phyloP scores from a whole-genome alignment of 2,113 vertebrate genomes.

The Osmerus mordax region DNA sequence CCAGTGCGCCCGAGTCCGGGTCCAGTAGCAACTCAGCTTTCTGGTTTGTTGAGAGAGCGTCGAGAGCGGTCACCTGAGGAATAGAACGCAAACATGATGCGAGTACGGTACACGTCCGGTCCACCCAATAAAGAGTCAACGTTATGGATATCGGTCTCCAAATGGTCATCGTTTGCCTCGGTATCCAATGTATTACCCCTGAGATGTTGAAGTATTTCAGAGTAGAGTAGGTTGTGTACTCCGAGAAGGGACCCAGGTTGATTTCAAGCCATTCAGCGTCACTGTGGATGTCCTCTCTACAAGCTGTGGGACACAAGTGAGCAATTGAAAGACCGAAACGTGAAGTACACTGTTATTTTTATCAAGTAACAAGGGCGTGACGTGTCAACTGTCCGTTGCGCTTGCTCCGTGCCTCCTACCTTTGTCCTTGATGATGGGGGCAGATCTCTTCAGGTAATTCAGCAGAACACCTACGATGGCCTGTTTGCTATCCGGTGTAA shows the following conservation, averaged over 20 bases:
- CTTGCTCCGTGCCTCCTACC: slow-evolving; percentile 7
- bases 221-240: not conserved
- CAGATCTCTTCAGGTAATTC: slow-evolving; percentile 16
- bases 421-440: not conserved
- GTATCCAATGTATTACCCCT: slow-evolving; percentile 13
- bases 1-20: slow-evolving; percentile 15
- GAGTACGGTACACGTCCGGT: not conserved
- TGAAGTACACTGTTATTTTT: not conserved
- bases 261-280: slow-evolving; percentile 5
- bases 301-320: not conserved
- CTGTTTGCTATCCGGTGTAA: not conserved
- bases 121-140: too few relatives aligned
- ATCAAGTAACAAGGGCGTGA: not conserved
- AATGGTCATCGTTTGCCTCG: not conserved
- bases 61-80: slow-evolving; percentile 8
- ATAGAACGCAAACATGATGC: too few relatives aligned
- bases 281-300: not conserved
- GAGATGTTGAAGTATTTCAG: slow-evolving; percentile 29
- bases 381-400: not conserved
- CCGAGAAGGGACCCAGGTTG: slow-evolving; percentile 7
- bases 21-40: slow-evolving; percentile 42
- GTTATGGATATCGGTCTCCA: not conserved
- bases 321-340: not conserved
- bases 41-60: slow-evolving; percentile 32
- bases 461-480: slow-evolving; percentile 10